These are phyloP conservation scores for Motacilla alba DNA, from an alignment of 2,113 vertebrate genomes.

Conservation along the genomic window DNA sequence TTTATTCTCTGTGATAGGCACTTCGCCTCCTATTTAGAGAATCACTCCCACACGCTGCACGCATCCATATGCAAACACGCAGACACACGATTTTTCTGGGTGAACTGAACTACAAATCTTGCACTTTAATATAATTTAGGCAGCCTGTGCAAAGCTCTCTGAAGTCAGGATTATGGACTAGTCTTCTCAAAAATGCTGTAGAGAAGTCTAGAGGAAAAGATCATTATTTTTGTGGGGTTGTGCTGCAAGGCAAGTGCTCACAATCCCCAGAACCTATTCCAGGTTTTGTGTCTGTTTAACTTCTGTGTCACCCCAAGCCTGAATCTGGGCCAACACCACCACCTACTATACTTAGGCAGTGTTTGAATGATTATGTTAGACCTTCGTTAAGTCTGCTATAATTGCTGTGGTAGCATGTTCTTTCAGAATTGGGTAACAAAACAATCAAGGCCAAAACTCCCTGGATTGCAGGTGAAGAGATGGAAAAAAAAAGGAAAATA, in stretches of 20 bases:
- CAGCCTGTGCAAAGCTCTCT: not conserved
- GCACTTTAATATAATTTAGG: not conserved
- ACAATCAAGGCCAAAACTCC: not conserved
- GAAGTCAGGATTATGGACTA: not conserved
- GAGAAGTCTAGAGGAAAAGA: not conserved
- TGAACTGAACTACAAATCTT: not conserved
- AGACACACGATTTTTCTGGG: not conserved
- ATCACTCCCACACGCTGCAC: not conserved
- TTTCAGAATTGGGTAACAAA: not conserved
- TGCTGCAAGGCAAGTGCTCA: not conserved
- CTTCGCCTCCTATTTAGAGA: constrained; percentile 34
- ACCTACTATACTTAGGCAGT: not conserved
- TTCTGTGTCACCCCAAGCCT: not conserved
- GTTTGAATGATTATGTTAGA: not conserved
- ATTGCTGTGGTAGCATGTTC: not conserved
- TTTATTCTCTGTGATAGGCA: constrained; percentile 34
- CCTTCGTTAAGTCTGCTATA: rapidly evolving
- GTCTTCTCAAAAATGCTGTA: not conserved
- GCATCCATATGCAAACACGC: constrained; percentile 16
- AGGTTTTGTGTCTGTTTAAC: not conserved
- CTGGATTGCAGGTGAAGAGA: not conserved
- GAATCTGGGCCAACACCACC: not conserved
- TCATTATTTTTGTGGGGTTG: rapidly evolving
- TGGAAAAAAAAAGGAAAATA: not conserved
- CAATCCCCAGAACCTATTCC: not conserved